Evolutionary conservation across 2,113 vertebrate species (phyloP).

Genomic region (Antechinus stuartii): DNA sequence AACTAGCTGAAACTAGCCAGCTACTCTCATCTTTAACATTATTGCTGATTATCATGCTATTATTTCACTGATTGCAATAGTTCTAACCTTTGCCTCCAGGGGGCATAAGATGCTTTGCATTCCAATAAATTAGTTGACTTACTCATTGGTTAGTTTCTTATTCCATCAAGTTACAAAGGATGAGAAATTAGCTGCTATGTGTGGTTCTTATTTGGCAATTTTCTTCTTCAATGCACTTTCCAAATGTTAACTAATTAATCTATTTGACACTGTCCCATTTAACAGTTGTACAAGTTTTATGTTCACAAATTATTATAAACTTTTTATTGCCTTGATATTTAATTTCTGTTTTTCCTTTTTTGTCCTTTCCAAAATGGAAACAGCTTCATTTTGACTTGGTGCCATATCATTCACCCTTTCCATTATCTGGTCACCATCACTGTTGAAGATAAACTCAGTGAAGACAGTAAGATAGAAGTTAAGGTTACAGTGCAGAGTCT

Average conservation of each 20-base stretch:
- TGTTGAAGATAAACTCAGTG: not conserved
- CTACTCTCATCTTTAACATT: not conserved
- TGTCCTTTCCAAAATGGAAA: not conserved
- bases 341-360: slow-evolving; percentile 32
- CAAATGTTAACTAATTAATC: slow-evolving; percentile 76
- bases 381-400: not conserved
- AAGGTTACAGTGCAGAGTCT: not conserved
- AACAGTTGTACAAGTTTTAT: slow-evolving; percentile 62
- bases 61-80: not conserved
- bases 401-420: not conserved
- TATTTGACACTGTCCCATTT: slow-evolving; percentile 61
- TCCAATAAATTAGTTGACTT: not conserved
- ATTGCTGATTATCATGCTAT: not conserved
- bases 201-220: slow-evolving; percentile 68
- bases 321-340: slow-evolving; percentile 68
- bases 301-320: slow-evolving; percentile 45
- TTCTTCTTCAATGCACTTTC: slow-evolving; percentile 69
- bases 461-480: not conserved
- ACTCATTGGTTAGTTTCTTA: slow-evolving; percentile 23
- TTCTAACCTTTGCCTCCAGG: not conserved
- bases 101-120: not conserved
- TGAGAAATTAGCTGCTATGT: slow-evolving; percentile 28
- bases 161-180: slow-evolving; percentile 26
- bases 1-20: not conserved
- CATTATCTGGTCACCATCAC: not conserved